phyloP scores from a whole-genome alignment of 2,113 vertebrate genomes.

The Nycticebus coucang region DNA sequence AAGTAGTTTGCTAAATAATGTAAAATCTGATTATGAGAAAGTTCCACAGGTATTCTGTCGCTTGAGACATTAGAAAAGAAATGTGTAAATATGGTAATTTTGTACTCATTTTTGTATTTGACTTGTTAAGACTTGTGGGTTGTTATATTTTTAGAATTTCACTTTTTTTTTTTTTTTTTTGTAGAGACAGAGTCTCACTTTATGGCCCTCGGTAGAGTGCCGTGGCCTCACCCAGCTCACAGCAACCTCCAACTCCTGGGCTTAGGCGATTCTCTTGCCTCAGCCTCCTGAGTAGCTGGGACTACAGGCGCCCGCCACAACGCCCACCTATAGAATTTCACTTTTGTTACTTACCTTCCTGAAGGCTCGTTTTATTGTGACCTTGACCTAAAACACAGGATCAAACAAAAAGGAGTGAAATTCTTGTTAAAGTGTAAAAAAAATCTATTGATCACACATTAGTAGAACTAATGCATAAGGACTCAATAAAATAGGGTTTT shows the following conservation, averaged over 20 bases:
- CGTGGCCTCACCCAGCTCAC: too few relatives aligned
- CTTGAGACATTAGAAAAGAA: not conserved
- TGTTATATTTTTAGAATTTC: not conserved
- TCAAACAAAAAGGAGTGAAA: not conserved
- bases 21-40: slow-evolving; percentile 2
- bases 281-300: too few relatives aligned
- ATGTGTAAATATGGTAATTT: not conserved
- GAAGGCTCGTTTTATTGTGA: not conserved
- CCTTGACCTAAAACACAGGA: not conserved
- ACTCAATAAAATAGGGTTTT: not conserved
- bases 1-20: not conserved
- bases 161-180: too few relatives aligned
- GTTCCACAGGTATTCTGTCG: not conserved
- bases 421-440: not conserved
- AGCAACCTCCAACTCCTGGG: too few relatives aligned
- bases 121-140: not conserved
- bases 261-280: too few relatives aligned
- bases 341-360: not conserved
- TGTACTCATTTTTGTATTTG: not conserved
- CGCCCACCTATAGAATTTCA: not conserved
- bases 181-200: too few relatives aligned
- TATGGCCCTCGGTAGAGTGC: too few relatives aligned
- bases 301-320: too few relatives aligned
- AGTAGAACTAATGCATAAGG: not conserved
- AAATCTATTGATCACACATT: not conserved